Evolutionary conservation across 2,113 vertebrate genomes (phyloP), one percentile per base, ranked within the genome.

Genomic region (Eptesicus fuscus): DNA sequence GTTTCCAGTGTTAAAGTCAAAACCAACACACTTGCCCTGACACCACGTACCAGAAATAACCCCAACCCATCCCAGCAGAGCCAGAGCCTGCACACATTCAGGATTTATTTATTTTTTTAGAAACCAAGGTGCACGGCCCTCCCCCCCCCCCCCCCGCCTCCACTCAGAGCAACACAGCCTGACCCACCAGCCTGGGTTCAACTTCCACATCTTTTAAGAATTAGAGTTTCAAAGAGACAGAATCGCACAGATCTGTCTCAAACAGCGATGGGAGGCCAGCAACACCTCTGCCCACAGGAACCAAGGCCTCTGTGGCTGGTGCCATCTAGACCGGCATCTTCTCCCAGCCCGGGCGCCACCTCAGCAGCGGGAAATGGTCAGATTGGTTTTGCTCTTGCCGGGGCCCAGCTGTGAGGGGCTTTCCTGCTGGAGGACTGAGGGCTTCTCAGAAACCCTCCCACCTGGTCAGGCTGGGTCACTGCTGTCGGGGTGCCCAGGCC

Each of bases 21-120:
- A 40, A 67, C 4, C 47, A 93, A 53, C 47, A 95, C 61, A 47
- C 28, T 79, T 86, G 69, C 70, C 16, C 44, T 92, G 65, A 86
- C 56, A 87, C 65, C 63, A n/a, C 1, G 2, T 14, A 56, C 76
- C 79, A 83, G 88, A 93, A 95, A 95, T 96, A 89, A 95, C 87
- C 83, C 67, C 76, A 49, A 30, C 37, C 32, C 67, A 25, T 71
- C 77, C 82, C 71, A n/a, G 49, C 65, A 67, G 51, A 87, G 71
- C 40, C 22, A 73, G 42, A 44, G 53, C 51, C 30, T 17, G 9
- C 77, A 63, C 47, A 63, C 25, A 59, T 16, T 84, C 85, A 51
- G 88, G 49, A 16, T 71, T 90, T 47, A n/a, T n/a, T n/a, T n/a
- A n/a, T n/a, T 12, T 71, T 90, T 40, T 40, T 23, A 25, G 37